A percentile compares a stretch with the other conserved stretches of the same genome.
Conservation (phyloP, 2,113 vertebrate genomes). For the Erythrocercus mccallii region DNA sequence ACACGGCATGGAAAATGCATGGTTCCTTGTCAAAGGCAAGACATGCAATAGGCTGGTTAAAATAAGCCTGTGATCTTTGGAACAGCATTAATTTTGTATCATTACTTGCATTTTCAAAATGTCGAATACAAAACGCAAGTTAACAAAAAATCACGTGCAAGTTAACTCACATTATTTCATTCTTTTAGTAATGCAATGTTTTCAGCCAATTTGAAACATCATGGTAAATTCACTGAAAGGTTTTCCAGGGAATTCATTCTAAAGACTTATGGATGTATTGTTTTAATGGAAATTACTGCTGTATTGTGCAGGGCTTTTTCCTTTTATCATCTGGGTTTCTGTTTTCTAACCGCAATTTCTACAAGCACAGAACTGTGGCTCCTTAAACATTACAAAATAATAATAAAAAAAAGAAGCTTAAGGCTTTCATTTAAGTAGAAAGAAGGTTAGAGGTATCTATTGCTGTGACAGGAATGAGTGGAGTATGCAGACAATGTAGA, state of each 20-base stretch:
- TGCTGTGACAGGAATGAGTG: conserved; percentile 57
- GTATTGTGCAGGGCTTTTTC: conserved; percentile 15
- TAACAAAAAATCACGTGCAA: background rate
- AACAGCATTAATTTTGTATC: background rate
- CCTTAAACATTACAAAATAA: conserved; percentile 47
- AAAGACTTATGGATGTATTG: conserved; percentile 8
- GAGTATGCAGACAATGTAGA: conserved; percentile 11
- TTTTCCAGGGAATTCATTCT: background rate
- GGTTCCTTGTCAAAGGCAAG: background rate
- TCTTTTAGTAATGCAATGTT: background rate
- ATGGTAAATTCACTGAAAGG: background rate
- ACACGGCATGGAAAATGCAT: background rate
- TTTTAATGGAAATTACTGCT: conserved; percentile 60
- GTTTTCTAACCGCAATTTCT: conserved; percentile 54
- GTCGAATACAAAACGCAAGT: background rate
- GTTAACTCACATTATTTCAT: background rate
- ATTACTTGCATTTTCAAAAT: background rate
- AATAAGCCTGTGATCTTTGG: background rate
- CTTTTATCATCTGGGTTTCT: conserved; percentile 42
- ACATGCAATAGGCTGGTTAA: background rate
- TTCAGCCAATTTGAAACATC: background rate
- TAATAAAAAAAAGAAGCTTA: background rate
- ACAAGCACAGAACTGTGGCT: conserved; percentile 20
- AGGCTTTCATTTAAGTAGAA: conserved; percentile 48
- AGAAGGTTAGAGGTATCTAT: conserved; percentile 43